Evolutionary conservation across 2,797 vertebrate species (phyloP).

Genomic region (Cyclopterus lumpus): DNA sequence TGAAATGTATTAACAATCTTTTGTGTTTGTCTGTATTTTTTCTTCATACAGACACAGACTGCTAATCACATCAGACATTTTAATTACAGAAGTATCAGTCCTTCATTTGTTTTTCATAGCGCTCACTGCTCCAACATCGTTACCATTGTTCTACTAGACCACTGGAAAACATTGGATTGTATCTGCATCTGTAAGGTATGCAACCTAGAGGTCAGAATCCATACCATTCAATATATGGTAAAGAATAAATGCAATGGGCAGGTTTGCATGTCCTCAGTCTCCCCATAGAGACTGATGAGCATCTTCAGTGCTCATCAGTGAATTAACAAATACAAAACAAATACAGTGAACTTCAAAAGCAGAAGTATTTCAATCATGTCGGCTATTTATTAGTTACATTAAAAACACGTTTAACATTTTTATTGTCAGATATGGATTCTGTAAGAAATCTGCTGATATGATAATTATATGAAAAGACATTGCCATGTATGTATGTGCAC

Average conservation of each 20-base stretch:
- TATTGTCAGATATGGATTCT: neutral
- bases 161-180: slow-evolving; percentile 1
- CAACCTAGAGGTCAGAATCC: neutral
- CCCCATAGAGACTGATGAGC: neutral
- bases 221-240: neutral
- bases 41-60: slow-evolving; percentile 28
- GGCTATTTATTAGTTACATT: neutral
- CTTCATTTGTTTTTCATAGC: neutral
- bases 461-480: neutral
- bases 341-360: neutral
- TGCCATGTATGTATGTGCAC: neutral
- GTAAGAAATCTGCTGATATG: neutral
- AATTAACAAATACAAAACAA: neutral
- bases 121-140: neutral
- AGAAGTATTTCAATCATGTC: neutral
- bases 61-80: slow-evolving; percentile 10
- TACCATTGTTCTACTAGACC: neutral
- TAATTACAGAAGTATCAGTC: slow-evolving; percentile 10
- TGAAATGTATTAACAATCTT: neutral
- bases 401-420: too few species aligned
- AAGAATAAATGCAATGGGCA: slow-evolving; percentile 12
- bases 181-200: neutral
- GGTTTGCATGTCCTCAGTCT: slow-evolving; percentile 39
- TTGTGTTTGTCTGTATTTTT: slow-evolving; percentile 28
- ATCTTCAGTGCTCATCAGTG: neutral